Percentiles rank a stretch among this genome's conserved stretches.
These are phyloP conservation scores for Capitulum mitella DNA, from an alignment of 2,888 invertebrate species.

Conservation along the genomic window DNA sequence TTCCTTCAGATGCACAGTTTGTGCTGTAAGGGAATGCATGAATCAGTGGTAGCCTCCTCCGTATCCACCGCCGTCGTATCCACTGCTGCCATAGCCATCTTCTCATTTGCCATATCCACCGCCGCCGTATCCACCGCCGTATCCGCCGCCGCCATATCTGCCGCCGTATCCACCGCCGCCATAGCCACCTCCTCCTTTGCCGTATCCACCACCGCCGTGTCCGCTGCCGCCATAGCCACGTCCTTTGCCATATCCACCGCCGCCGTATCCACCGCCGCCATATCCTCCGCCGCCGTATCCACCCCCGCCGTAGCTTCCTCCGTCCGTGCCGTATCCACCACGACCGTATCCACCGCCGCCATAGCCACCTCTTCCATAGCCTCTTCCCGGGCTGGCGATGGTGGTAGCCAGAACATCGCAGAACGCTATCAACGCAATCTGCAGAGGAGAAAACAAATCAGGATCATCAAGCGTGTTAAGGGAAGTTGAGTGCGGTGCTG, in stretches of 20 bases:
- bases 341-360: neutral
- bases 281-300: neutral
- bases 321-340: neutral
- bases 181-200: neutral
- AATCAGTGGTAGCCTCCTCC: no score
- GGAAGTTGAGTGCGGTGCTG: no score
- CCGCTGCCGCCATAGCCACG: neutral
- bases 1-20: no score
- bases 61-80: neutral
- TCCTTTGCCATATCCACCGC: neutral
- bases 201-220: neutral
- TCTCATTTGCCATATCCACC: neutral
- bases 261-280: neutral
- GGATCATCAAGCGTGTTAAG: no score
- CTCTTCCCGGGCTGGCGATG: no score
- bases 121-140: neutral
- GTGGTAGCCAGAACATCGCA: no score
- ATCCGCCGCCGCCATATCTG: no score
- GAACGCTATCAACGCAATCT: no score
- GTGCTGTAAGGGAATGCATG: no score
- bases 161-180: neutral
- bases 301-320: neutral
- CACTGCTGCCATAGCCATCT: neutral
- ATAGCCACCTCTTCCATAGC: neutral
- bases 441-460: no score